phyloP scores from a whole-genome alignment of 2,797 vertebrate species.

The Glossophaga mutica region DNA sequence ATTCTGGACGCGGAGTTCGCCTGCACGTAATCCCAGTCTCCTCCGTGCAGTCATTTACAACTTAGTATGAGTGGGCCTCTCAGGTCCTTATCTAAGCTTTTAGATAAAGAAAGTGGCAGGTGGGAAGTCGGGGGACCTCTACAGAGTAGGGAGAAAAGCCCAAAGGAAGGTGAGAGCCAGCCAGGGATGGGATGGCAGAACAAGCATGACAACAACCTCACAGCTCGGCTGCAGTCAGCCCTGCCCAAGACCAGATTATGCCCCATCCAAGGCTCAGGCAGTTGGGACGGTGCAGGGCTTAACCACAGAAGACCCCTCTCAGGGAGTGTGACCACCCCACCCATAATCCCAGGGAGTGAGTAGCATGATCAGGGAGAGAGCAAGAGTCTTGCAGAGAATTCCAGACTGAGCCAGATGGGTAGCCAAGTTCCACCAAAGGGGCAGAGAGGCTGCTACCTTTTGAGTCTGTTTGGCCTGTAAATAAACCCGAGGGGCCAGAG shows the following conservation, averaged over 20 bases:
- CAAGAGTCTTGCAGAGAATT: neutral
- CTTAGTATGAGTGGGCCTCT: neutral
- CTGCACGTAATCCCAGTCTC: neutral
- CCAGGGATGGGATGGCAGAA: neutral
- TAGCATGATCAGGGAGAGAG: neutral
- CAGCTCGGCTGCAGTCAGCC: neutral
- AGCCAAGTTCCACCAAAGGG: neutral
- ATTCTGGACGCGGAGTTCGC: neutral
- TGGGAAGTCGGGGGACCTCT: neutral
- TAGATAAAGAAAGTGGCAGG: neutral
- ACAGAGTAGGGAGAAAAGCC: neutral
- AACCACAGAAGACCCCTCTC: neutral
- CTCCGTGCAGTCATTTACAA: neutral
- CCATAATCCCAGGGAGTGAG: neutral
- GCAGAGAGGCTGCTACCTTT: neutral
- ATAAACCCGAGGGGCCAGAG: neutral
- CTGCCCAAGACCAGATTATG: neutral
- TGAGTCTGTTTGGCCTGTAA: slow-evolving; percentile 15
- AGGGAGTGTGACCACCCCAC: neutral
- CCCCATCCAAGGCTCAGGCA: neutral
- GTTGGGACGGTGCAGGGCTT: neutral
- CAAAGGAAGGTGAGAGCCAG: neutral
- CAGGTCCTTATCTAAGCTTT: neutral
- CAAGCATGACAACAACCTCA: neutral
- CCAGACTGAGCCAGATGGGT: neutral